Percentiles rank a stretch among this genome's conserved stretches.
These are phyloP conservation scores for Platichthys flesus DNA, from an alignment of 2,113 vertebrate genomes.

Conservation along the genomic window DNA sequence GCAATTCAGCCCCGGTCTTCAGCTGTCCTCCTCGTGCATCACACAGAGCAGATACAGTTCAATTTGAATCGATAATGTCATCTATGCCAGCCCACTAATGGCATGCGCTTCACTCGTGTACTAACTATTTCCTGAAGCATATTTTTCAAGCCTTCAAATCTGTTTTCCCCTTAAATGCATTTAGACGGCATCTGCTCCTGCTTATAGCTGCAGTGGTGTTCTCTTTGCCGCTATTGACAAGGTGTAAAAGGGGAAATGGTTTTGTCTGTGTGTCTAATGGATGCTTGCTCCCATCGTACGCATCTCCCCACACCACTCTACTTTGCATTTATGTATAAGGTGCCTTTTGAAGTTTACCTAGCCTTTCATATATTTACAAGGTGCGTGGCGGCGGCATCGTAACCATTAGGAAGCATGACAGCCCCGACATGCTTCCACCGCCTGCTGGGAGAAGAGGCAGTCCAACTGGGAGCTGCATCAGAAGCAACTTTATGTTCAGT, in stretches of 20 bases:
- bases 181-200: slow-evolving; percentile 21
- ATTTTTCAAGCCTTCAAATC: not conserved
- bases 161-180: slow-evolving; percentile 17
- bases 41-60: not conserved
- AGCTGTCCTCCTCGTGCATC: not conserved
- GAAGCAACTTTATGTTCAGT: slow-evolving; percentile 1
- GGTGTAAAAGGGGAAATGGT: slow-evolving; percentile 9
- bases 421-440: not conserved
- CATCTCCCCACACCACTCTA: not conserved
- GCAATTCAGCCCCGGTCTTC: not conserved
- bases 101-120: not conserved
- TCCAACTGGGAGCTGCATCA: not conserved
- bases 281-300: slow-evolving; percentile 7
- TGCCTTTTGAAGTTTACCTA: not conserved
- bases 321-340: slow-evolving; percentile 4
- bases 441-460: not conserved
- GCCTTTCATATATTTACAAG: slow-evolving; percentile 14
- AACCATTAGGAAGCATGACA: slow-evolving; percentile 6
- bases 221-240: slow-evolving; percentile 23
- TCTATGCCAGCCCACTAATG: not conserved
- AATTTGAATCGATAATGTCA: slow-evolving; percentile 1
- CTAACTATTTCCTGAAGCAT: not conserved
- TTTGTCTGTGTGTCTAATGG: slow-evolving; percentile 11
- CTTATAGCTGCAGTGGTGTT: slow-evolving; percentile 1
- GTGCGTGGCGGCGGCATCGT: not conserved